Evolutionary conservation across 2,888 invertebrate genomes (phyloP).

Genomic region (Tortricodes alternella): DNA sequence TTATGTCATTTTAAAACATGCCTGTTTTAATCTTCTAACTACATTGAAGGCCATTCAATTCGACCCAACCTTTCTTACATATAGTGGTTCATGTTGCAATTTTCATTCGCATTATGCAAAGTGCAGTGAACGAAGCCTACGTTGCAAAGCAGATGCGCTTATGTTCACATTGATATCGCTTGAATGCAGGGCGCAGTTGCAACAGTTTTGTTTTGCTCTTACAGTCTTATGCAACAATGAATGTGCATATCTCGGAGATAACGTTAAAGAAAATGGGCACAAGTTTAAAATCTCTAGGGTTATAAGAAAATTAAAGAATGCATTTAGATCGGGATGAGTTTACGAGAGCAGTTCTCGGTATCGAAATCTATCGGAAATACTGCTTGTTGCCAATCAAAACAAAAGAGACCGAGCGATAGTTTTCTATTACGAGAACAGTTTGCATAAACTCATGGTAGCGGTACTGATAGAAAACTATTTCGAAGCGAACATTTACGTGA

Average conservation of each 20-base stretch:
- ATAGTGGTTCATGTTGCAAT: constrained; percentile 1
- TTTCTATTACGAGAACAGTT: too few relatives aligned
- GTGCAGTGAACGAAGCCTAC: constrained; percentile 20
- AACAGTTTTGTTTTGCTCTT: constrained; percentile 32
- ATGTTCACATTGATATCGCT: constrained; percentile 31
- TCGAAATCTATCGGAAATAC: too few relatives aligned
- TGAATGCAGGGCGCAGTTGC: constrained; percentile 34
- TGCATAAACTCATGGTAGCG: too few relatives aligned
- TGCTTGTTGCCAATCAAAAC: too few relatives aligned
- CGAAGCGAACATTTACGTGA: too few relatives aligned
- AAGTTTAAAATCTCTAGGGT: constrained; percentile 16
- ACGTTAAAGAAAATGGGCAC: constrained; percentile 21
- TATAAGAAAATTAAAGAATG: neutral
- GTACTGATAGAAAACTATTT: too few relatives aligned
- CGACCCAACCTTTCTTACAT: neutral
- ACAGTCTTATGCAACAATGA: constrained; percentile 27
- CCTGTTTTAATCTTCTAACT: too few relatives aligned
- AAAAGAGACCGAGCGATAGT: too few relatives aligned
- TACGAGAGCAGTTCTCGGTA: too few relatives aligned
- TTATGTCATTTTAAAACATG: too few relatives aligned
- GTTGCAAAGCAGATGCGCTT: constrained; percentile 24
- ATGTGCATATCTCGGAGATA: constrained; percentile 28
- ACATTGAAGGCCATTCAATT: neutral
- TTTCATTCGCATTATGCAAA: constrained; percentile 24
- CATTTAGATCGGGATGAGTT: neutral